Evolutionary conservation across 92 coral and sea anemone genomes (phyloP).

Genomic region (Porites divaricata): DNA sequence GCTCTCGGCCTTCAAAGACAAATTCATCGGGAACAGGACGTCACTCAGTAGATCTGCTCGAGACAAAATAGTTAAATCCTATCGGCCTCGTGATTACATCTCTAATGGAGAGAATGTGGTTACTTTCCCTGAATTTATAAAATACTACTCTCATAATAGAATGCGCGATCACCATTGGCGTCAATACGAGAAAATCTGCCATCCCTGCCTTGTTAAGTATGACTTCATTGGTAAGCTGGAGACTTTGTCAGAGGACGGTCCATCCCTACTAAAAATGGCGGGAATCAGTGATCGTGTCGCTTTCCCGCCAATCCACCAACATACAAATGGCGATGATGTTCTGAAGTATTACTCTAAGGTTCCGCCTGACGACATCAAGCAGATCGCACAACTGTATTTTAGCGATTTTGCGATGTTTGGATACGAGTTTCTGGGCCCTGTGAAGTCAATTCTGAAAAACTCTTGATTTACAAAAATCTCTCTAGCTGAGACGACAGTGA

Average conservation of each 20-base stretch:
- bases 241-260: too few species aligned
- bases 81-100: not conserved
- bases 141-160: not conserved
- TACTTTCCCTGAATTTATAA: not conserved
- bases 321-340: not conserved
- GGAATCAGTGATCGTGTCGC: not conserved
- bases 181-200: constrained; percentile 14
- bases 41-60: not conserved
- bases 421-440: not conserved
- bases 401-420: not conserved
- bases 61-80: not conserved
- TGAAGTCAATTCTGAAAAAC: too few species aligned
- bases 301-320: not conserved
- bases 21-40: not conserved
- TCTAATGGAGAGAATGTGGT: not conserved
- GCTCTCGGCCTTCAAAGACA: constrained; percentile 19
- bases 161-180: not conserved
- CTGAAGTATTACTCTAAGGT: not conserved
- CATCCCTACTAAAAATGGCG: too few species aligned
- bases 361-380: not conserved
- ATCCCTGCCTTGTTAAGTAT: not conserved
- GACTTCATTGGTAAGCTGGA: too few species aligned
- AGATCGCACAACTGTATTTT: not conserved
- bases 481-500: too few species aligned
- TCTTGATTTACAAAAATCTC: too few species aligned